Percentiles rank a stretch among this genome's conserved stretches.
Conservation (phyloP, 2,797 vertebrate genomes). For the Lagocephalus sceleratus region DNA sequence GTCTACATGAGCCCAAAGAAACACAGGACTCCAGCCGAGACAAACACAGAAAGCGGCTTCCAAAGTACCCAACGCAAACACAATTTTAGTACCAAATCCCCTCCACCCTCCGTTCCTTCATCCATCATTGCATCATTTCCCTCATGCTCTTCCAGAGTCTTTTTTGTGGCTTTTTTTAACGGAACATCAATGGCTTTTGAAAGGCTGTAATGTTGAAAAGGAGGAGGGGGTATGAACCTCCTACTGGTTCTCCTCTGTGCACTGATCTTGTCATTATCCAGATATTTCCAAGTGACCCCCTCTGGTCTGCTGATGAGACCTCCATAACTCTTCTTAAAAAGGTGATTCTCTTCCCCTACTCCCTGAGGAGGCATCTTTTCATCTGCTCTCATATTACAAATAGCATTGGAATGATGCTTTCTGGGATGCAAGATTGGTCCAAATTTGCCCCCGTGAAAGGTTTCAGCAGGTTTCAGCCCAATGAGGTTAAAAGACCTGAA, state of each 20-base stretch:
- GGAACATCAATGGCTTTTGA: slow-evolving; percentile 30
- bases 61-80: slow-evolving; percentile 22
- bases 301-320: slow-evolving; percentile 17
- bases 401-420: slow-evolving; percentile 6
- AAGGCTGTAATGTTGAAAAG: slow-evolving; percentile 14
- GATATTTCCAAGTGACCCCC: slow-evolving; percentile 28
- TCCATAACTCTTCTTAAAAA: slow-evolving; percentile 26
- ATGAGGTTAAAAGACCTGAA: slow-evolving; percentile 14
- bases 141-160: slow-evolving; percentile 31
- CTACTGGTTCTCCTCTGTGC: slow-evolving; percentile 13
- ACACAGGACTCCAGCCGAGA: slow-evolving; percentile 49
- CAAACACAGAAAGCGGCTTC: slow-evolving; percentile 38
- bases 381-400: slow-evolving; percentile 30
- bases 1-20: slow-evolving; percentile 48
- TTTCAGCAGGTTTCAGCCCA: slow-evolving; percentile 12
- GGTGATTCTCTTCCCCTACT: slow-evolving; percentile 6
- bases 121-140: slow-evolving; percentile 35
- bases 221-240: slow-evolving; percentile 12
- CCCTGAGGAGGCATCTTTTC: slow-evolving; percentile 3
- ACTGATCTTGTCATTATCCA: slow-evolving; percentile 38
- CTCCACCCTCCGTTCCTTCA: slow-evolving; percentile 17
- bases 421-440: slow-evolving; percentile 1
- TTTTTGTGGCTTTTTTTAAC: slow-evolving; percentile 51
- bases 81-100: slow-evolving; percentile 8
- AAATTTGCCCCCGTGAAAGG: slow-evolving; percentile 3